These are phyloP conservation scores for Pyrgus malvae DNA, from an alignment of 2,888 invertebrate genomes.

Conservation along the genomic window DNA sequence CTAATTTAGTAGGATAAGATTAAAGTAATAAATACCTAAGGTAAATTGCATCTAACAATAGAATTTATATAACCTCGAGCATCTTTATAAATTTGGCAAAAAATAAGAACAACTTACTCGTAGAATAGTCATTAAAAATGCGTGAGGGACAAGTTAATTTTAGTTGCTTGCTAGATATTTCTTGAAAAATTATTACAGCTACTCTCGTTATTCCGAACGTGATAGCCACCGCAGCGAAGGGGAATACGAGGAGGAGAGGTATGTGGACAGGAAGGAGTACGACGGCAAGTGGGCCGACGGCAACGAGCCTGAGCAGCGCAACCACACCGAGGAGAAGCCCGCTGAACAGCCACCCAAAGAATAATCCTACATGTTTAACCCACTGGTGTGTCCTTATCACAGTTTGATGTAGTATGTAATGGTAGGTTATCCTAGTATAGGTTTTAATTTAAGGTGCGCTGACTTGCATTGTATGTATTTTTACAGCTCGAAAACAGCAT, in stretches of 20 bases:
- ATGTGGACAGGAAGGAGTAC: constrained; percentile 83
- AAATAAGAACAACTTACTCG: too few species aligned
- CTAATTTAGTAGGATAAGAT: too few species aligned
- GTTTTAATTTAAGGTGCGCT: constrained; percentile 32
- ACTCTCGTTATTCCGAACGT: constrained; percentile 73
- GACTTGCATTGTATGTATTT: constrained; percentile 26
- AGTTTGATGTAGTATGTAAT: constrained; percentile 20
- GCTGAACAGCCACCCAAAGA: constrained; percentile 66
- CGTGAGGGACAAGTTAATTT: constrained; percentile 13
- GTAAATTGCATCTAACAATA: too few species aligned
- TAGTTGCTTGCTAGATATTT: constrained; percentile 16
- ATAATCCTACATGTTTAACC: constrained; percentile 31
- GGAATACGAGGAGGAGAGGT: constrained; percentile 78
- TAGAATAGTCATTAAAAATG: too few species aligned
- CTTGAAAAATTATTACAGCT: constrained; percentile 45
- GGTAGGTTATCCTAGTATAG: constrained; percentile 21
- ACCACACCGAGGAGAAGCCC: constrained; percentile 61
- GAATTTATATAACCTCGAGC: too few species aligned
- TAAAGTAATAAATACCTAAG: too few species aligned
- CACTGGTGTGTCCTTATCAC: constrained; percentile 16
- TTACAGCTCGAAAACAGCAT: constrained; percentile 7
- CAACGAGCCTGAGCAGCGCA: constrained; percentile 67
- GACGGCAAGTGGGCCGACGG: constrained; percentile 86
- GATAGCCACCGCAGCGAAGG: constrained; percentile 76
- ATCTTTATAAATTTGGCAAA: too few species aligned